Base-by-base conservation (phyloP, 2,797 vertebrate species). In the Gallinago solitaria region DNA sequence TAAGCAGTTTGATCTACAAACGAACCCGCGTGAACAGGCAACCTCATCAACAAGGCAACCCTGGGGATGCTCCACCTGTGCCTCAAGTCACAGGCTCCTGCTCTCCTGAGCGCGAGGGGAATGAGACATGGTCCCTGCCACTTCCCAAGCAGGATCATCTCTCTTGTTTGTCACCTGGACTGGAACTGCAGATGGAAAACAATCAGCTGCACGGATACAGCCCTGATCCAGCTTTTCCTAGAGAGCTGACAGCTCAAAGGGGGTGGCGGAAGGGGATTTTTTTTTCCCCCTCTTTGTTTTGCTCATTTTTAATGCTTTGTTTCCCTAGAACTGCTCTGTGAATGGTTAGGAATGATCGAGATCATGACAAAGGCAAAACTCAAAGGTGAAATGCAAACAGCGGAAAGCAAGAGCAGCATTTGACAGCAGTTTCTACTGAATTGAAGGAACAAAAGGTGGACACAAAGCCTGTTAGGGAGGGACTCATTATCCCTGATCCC, bases 1-100 rank as follows among this genome's bases (percentile, higher is more conserved):
- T 80, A 83, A 96, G 95, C 92, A 92, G 93, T 92, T 89, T 97
- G 95, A 96, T 96, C 95, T 97, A 97, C 95, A 96, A 97, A 97
- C 60, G 57, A 93, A 73, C 47, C 75, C 21, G 3, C 11, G 2
- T 37, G 80, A 97, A 95, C 83, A 85, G 93, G 93, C 94, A 96
- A 79, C 81, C 90, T 95, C 96, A 95, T 93, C 96, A 95, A 90
- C 94, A 80, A 93, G 95, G 89, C 75, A 63, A 57, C 94, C 93
- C 95, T 85, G 83, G 91, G 95, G 93, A 96, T 63, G 86, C 74
- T 95, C 83, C 93, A 94, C 88, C 96, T 87, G 90, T 50, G 93
- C 90, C 74, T 86, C 64, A 10, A 93, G 87, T 63, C 91, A 63
- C 56, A 74, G 83, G 74, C 35, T 95, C 24, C 77, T 67, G 93